Evolutionary conservation across 1,140 invertebrate species (phyloP).

Genomic region (Aphis gossypii): DNA sequence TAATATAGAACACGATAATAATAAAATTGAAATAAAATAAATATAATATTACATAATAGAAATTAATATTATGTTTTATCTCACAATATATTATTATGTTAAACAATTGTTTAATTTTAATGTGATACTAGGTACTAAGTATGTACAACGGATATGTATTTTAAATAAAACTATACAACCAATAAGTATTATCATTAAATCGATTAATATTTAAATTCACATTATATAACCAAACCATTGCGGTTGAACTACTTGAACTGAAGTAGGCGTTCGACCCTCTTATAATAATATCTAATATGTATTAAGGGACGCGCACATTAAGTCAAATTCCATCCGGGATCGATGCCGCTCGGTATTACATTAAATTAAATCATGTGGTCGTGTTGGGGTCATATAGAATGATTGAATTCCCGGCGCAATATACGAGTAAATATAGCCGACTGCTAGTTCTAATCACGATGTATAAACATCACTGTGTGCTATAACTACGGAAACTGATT

Average conservation of each 20-base stretch:
- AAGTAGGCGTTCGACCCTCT: neutral
- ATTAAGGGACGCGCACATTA: neutral
- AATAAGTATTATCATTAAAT: neutral
- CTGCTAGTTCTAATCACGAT: neutral
- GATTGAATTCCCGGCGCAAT: neutral
- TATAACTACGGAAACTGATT: neutral
- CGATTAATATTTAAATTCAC: neutral
- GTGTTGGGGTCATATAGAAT: neutral
- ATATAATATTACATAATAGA: too few species aligned
- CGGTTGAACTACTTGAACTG: neutral
- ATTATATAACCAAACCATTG: neutral
- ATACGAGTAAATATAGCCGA: neutral
- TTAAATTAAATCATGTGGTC: neutral
- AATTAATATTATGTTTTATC: too few species aligned
- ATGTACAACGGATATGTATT: neutral
- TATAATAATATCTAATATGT: neutral
- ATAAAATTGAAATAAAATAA: neutral
- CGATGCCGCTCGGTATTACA: neutral
- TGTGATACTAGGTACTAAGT: neutral
- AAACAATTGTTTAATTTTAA: neutral
- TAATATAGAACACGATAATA: too few species aligned
- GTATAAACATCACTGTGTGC: neutral
- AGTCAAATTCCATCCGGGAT: neutral
- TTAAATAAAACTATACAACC: neutral
- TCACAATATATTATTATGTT: neutral